Conservation (phyloP, 2,797 vertebrate genomes). For the Scyliorhinus canicula region DNA sequence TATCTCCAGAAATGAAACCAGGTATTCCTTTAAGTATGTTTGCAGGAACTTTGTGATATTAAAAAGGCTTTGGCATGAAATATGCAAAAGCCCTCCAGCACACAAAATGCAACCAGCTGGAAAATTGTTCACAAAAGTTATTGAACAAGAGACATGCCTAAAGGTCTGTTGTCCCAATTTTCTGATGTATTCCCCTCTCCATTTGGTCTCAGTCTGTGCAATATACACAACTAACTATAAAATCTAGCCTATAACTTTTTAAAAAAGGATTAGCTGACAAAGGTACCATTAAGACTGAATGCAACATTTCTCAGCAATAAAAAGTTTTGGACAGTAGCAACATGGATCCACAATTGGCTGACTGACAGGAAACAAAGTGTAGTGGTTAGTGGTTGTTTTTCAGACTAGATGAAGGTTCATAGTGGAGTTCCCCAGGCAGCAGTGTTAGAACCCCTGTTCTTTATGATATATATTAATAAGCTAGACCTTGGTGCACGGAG, state of each 20-base stretch:
- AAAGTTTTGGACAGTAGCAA: neutral
- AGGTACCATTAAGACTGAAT: neutral
- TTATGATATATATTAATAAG: neutral
- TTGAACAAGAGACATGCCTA: neutral
- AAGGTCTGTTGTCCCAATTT: neutral
- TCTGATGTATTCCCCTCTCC: neutral
- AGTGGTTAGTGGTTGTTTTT: neutral
- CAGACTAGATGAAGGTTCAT: neutral
- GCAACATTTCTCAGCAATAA: neutral
- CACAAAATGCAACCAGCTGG: neutral
- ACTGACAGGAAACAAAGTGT: neutral
- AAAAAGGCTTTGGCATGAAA: neutral
- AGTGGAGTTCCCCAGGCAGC: neutral
- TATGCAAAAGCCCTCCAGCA: neutral
- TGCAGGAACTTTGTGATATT: neutral
- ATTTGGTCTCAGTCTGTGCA: neutral
- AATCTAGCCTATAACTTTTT: neutral
- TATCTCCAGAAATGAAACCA: neutral
- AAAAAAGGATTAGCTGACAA: neutral
- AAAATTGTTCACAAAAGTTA: neutral
- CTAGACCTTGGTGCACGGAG: neutral
- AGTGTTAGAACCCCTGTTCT: neutral
- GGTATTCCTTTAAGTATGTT: neutral
- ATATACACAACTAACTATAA: neutral
- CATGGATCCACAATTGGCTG: neutral